phyloP scores from a whole-genome alignment of 2,888 invertebrate species.

The Rhyacophila evoluta region DNA sequence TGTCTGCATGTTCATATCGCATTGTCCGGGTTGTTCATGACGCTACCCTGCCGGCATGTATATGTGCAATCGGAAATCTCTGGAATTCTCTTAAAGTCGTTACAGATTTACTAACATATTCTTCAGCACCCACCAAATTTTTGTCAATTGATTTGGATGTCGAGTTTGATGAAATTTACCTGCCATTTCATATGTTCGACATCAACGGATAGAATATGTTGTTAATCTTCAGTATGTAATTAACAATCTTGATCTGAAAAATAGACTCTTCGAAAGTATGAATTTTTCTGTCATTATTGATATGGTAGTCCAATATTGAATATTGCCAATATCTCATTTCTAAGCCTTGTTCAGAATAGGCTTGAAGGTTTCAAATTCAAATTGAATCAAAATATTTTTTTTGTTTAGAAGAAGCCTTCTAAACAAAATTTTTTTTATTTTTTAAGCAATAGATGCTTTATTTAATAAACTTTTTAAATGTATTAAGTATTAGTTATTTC shows the following conservation, averaged over 20 bases:
- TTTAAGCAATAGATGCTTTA: too few species aligned
- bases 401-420: too few species aligned
- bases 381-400: too few species aligned
- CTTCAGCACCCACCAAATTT: background rate
- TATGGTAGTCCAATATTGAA: background rate
- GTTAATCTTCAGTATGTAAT: background rate
- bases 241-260: background rate
- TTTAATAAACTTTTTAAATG: too few species aligned
- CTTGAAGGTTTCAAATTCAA: too few species aligned
- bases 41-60: conserved; percentile 31
- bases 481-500: too few species aligned
- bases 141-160: background rate
- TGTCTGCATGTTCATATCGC: conserved; percentile 49
- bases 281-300: background rate
- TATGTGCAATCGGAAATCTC: conserved; percentile 29
- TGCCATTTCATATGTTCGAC: background rate
- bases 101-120: background rate
- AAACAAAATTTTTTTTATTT: too few species aligned
- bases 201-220: background rate
- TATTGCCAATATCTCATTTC: background rate
- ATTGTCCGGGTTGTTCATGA: conserved; percentile 33
- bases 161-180: background rate
- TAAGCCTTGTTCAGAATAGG: too few species aligned
- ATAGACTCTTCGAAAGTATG: background rate
- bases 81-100: background rate